Evolutionary conservation across 2,797 vertebrate genomes (phyloP).

Genomic region (Meriones psammophilus): DNA sequence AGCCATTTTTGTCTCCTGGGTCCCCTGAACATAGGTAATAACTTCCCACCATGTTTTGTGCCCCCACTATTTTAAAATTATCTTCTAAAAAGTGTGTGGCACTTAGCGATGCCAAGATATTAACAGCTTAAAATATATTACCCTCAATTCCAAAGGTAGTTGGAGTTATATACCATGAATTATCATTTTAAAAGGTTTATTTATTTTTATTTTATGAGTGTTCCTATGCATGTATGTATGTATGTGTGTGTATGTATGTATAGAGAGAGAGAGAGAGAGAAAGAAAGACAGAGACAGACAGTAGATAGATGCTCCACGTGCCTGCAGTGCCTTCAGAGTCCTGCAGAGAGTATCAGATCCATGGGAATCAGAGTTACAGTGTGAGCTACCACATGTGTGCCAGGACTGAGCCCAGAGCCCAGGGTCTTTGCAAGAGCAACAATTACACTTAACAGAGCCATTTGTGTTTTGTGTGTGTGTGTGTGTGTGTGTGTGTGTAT

Average conservation of each 20-base stretch:
- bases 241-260: too few species aligned
- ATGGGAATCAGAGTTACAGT: neutral
- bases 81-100: neutral
- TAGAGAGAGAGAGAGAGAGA: neutral
- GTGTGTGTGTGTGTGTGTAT: too few species aligned
- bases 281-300: too few species aligned
- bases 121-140: constrained; percentile 1
- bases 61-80: neutral
- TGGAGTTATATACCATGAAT: neutral
- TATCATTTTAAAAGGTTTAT: neutral
- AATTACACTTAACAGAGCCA: neutral
- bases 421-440: neutral
- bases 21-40: neutral
- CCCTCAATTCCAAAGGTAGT: neutral
- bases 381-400: neutral
- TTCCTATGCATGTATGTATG: neutral
- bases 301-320: neutral
- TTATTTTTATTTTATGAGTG: neutral
- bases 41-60: neutral
- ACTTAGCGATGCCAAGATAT: neutral
- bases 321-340: neutral
- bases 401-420: neutral
- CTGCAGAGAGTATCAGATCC: neutral
- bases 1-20: neutral
- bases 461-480: too few species aligned